Evolutionary conservation across 2,113 vertebrate genomes (phyloP).

Genomic region (Ranitomeya variabilis): DNA sequence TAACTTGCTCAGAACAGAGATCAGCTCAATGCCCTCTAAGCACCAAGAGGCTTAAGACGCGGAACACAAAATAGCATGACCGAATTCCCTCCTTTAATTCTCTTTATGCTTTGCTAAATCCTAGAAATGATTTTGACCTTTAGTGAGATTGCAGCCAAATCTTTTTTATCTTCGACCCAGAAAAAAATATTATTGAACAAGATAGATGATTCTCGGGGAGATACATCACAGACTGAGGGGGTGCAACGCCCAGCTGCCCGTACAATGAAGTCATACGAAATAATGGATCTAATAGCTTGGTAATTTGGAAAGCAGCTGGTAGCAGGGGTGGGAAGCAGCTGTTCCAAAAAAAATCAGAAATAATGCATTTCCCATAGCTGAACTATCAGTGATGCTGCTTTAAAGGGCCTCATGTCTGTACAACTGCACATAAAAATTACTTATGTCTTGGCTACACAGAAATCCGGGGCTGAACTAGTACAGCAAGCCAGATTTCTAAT

Average conservation of each 20-base stretch:
- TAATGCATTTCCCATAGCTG: conserved; percentile 61
- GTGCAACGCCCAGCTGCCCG: conserved; percentile 66
- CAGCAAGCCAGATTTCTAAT: not conserved
- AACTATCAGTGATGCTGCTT: conserved; percentile 60
- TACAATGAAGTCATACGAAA: conserved; percentile 66
- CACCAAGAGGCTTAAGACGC: conserved; percentile 35
- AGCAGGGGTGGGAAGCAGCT: conserved; percentile 69
- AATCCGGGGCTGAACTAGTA: conserved; percentile 9
- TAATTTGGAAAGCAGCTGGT: conserved; percentile 75
- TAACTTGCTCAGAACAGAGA: conserved; percentile 28
- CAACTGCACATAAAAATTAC: conserved; percentile 25
- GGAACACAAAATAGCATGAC: conserved; percentile 32
- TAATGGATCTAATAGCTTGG: conserved; percentile 73
- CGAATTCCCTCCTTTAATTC: conserved; percentile 39
- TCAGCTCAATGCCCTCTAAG: conserved; percentile 26
- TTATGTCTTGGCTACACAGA: conserved; percentile 22
- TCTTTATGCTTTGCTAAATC: conserved; percentile 34
- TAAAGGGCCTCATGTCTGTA: not conserved
- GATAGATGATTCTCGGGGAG: conserved; percentile 47
- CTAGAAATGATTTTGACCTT: conserved; percentile 51
- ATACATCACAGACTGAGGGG: conserved; percentile 4
- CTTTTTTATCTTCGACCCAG: conserved; percentile 44
- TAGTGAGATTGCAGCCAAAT: conserved; percentile 36
- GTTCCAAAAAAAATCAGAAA: conserved; percentile 62
- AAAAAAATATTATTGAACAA: conserved; percentile 37